phyloP scores from a whole-genome alignment of 2,797 vertebrate genomes.

The Distichodus sexfasciatus region DNA sequence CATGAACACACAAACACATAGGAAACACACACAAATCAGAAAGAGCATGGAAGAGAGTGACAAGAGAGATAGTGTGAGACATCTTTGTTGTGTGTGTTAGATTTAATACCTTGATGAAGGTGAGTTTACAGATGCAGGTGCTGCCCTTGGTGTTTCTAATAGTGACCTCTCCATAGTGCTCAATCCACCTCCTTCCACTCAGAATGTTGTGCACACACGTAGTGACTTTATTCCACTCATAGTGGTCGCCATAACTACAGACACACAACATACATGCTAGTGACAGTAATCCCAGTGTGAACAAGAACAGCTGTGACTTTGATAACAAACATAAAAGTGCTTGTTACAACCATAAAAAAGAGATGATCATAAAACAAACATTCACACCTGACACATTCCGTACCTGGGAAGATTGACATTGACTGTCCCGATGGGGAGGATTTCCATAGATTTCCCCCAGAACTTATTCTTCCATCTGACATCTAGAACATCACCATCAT shows the following conservation, averaged over 20 bases:
- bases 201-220: conserved; percentile 99
- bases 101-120: conserved; percentile 89
- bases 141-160: conserved; percentile 93
- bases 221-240: conserved; percentile 99
- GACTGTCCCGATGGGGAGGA: conserved; percentile 91
- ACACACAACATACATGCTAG: background rate
- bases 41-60: background rate
- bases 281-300: conserved; percentile 24
- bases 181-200: conserved; percentile 95
- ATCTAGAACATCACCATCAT: conserved; percentile 71
- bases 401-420: conserved; percentile 95
- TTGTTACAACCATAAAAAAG: too few relatives aligned
- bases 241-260: conserved; percentile 82
- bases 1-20: background rate
- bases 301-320: background rate
- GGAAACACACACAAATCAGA: background rate
- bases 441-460: conserved; percentile 99
- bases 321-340: background rate
- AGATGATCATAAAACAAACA: too few relatives aligned
- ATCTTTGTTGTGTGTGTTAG: background rate
- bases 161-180: conserved; percentile 97
- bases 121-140: conserved; percentile 95
- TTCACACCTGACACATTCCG: background rate
- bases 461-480: conserved; percentile 99
- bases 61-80: background rate